phyloP scores from a whole-genome alignment of 2,113 vertebrate genomes.

The Calidris pugnax region DNA sequence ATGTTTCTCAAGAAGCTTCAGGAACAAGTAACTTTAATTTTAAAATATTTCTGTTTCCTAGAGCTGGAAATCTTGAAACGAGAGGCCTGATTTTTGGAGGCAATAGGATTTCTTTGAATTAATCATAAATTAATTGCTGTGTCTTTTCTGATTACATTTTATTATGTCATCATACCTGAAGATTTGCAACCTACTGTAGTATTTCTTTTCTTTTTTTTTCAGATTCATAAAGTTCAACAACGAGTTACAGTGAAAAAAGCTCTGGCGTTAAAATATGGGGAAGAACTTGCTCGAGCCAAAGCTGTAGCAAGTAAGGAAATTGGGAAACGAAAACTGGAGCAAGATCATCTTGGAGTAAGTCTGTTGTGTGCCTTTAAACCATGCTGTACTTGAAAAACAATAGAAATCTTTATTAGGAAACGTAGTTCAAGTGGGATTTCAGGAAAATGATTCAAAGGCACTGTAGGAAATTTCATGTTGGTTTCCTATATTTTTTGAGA shows the following conservation, averaged over 20 bases:
- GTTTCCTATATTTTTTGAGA: background rate
- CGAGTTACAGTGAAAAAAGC: constrained; percentile 88
- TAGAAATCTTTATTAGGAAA: background rate
- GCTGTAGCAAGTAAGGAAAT: constrained; percentile 80
- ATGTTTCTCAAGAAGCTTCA: constrained; percentile 91
- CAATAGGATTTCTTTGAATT: background rate
- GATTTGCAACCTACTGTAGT: background rate
- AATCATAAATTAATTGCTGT: background rate
- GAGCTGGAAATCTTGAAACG: background rate
- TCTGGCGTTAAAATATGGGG: constrained; percentile 81
- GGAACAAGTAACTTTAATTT: constrained; percentile 85
- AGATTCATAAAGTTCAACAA: constrained; percentile 92
- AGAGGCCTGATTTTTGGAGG: background rate
- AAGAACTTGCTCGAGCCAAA: constrained; percentile 87
- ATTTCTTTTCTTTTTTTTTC: background rate
- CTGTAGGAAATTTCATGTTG: background rate
- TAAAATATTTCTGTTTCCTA: background rate
- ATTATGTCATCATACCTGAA: background rate
- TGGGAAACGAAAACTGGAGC: constrained; percentile 80
- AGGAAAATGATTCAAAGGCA: background rate
- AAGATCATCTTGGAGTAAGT: constrained; percentile 79
- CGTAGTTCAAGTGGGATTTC: background rate
- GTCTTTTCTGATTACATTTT: background rate
- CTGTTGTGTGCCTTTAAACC: background rate
- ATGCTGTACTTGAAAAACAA: background rate